Evolutionary conservation across 2,113 vertebrate species (phyloP).

Genomic region (Chitala chitala): DNA sequence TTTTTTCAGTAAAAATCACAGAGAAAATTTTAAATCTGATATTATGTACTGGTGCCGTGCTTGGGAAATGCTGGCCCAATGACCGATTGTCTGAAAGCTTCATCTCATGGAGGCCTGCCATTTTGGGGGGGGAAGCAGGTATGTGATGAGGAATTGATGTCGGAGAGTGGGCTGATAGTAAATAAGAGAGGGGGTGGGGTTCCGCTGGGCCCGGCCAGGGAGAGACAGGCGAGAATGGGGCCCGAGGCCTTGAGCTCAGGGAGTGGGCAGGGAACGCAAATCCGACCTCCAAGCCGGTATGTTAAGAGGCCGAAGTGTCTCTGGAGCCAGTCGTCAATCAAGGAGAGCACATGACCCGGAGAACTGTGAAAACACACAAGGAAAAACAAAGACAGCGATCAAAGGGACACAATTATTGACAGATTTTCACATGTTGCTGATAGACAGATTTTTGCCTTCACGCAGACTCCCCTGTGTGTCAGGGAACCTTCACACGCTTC

Average conservation of each 20-base stretch:
- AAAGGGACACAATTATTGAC: conserved; percentile 58
- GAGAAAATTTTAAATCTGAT: too few relatives aligned
- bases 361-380: conserved; percentile 50
- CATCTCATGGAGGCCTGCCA: conserved; percentile 49
- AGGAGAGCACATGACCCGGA: conserved; percentile 63
- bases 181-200: conserved; percentile 53
- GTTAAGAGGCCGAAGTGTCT: conserved; percentile 75
- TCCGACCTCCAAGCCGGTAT: conserved; percentile 65
- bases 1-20: too few relatives aligned
- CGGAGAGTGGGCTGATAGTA: conserved; percentile 56
- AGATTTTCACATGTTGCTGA: conserved; percentile 41
- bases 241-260: conserved; percentile 66
- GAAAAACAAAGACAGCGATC: conserved; percentile 46
- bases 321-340: conserved; percentile 79
- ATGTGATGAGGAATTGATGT: conserved; percentile 40
- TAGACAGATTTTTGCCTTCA: conserved; percentile 32
- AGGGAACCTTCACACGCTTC: conserved; percentile 59
- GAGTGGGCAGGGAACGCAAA: conserved; percentile 70
- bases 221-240: conserved; percentile 64
- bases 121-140: conserved; percentile 30
- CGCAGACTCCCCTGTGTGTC: conserved; percentile 38
- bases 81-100: conserved; percentile 55
- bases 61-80: too few relatives aligned
- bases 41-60: too few relatives aligned
- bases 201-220: conserved; percentile 59